Base-by-base conservation (phyloP, 2,113 vertebrate genomes). In the Lota lota region DNA sequence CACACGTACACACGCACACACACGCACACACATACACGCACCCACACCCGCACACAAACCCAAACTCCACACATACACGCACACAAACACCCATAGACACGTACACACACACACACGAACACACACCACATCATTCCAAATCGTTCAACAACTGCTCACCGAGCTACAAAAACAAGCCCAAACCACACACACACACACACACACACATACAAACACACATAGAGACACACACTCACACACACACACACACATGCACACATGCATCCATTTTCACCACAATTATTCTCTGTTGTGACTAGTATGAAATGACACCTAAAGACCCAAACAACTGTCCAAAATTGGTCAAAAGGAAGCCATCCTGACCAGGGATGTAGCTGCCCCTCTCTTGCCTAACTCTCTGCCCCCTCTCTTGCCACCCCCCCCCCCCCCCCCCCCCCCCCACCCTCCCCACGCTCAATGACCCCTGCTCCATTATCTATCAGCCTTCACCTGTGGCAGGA, bases 401-500 rank as follows among this genome's bases (percentile, higher is more conserved):
- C 50, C 68, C 33, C 36, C 64, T 12, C 2, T 28, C 11, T 21
- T 16, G 2, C 53, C 50, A 6, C 53, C 67, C 56, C 20, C 51
- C 19, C 53, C 16, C 12, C 16, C 61, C 61, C 61, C 28, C 21
- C 22, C n/a, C 61, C 21, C 22, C 58, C 69, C 15, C n/a, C n/a
- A 36, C 28, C 59, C 56, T 22, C 18, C 21, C 28, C 33, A 15
- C 57, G 61, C n/a, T 47, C 51, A 50, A 40, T 77, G 78, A 79
- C 76, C 67, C 68, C 20, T 3, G 0, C 1, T 57, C 33, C 70
- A 59, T 59, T 58, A 58, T 72, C 58, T 74, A 56, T 81, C 67
- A 84, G 64, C 88, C 84, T 88, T 87, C 77, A 88, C 75, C 81
- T 80, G 73, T 28, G 24, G 24, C 64, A 69, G 80, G 80, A 89